Evolutionary conservation across 2,113 vertebrate species (phyloP).

Genomic region (Fregata magnificens): DNA sequence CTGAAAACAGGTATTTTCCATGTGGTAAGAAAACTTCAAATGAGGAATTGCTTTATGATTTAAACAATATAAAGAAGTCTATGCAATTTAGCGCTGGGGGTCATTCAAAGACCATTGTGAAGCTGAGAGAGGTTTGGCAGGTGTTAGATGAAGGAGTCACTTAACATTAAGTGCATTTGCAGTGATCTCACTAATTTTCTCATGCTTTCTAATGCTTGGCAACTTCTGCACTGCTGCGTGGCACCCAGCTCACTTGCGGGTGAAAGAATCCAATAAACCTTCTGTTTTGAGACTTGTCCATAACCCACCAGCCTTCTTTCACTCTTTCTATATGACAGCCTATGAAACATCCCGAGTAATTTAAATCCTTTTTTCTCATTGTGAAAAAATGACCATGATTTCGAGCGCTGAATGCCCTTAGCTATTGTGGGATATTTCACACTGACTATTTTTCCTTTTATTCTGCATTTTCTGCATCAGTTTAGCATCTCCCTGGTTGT

Average conservation of each 20-base stretch:
- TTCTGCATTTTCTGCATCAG: neutral
- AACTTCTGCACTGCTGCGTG: neutral
- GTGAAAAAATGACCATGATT: neutral
- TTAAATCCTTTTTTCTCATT: neutral
- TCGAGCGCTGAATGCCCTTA: accelerated
- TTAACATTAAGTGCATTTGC: neutral
- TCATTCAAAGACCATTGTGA: neutral
- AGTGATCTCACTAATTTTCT: neutral
- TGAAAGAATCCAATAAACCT: neutral
- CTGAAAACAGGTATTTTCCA: neutral
- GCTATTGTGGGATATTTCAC: neutral
- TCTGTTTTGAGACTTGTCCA: neutral
- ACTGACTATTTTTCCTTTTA: neutral
- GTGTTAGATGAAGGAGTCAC: neutral
- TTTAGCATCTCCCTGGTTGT: neutral
- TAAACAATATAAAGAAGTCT: neutral
- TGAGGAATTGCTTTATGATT: neutral
- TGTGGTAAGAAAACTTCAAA: neutral
- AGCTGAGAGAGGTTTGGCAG: neutral
- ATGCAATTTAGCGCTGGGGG: neutral
- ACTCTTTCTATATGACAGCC: neutral
- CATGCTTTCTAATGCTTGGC: neutral
- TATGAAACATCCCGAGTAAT: accelerated
- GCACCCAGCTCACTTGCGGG: neutral
- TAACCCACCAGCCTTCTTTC: neutral